A percentile compares a stretch with the other conserved stretches of the same genome.
These are phyloP conservation scores for Sialia sialis DNA, from an alignment of 2,113 vertebrate species.

Conservation along the genomic window DNA sequence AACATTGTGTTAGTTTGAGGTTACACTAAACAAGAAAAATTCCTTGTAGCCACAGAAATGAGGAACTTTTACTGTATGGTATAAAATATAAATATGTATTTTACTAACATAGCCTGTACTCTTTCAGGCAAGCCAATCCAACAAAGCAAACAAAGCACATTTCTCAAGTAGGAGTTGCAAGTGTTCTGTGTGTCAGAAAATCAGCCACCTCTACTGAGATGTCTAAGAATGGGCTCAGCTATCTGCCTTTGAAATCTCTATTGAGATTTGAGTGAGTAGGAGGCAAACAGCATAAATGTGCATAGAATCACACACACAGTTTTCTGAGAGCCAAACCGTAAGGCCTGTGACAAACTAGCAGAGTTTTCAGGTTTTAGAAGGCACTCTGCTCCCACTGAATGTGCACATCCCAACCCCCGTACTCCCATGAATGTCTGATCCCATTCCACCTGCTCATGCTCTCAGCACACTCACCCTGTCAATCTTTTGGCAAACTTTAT, in stretches of 20 bases:
- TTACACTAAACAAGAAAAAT: not conserved
- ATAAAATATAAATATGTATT: not conserved
- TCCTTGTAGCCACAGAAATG: not conserved
- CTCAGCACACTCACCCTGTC: not conserved
- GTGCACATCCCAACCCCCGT: not conserved
- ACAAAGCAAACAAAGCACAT: not conserved
- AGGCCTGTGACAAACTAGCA: not conserved
- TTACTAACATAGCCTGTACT: not conserved
- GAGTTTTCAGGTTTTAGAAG: not conserved
- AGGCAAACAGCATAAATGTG: not conserved
- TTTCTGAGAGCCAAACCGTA: not conserved
- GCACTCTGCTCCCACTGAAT: not conserved
- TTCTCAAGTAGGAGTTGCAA: not conserved
- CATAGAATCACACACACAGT: not conserved
- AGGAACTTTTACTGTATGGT: not conserved
- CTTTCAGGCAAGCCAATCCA: not conserved
- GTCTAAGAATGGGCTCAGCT: not conserved
- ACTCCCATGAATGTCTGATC: not conserved
- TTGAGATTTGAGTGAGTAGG: not conserved
- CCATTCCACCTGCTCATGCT: constrained; percentile 2
- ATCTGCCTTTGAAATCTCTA: not conserved
- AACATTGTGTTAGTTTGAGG: not conserved
- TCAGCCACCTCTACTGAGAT: not conserved
- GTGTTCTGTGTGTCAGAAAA: not conserved
- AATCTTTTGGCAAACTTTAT: not conserved